phyloP scores from a whole-genome alignment of 2,888 invertebrate species.

The Alloplasta piceator region DNA sequence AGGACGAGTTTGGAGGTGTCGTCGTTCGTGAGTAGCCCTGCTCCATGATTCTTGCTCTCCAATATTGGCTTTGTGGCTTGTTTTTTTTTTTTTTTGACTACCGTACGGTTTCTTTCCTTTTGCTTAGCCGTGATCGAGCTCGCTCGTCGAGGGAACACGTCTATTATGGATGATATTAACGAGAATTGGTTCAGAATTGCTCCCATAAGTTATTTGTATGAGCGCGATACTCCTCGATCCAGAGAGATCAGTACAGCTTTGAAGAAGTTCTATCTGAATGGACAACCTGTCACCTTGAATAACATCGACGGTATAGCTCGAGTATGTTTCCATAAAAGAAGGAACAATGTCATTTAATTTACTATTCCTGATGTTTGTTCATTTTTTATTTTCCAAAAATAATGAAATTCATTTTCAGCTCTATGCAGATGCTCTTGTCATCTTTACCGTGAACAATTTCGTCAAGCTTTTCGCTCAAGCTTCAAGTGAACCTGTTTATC shows the following conservation, averaged over 20 bases:
- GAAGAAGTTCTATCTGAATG: slow-evolving; percentile 83
- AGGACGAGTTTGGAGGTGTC: slow-evolving; percentile 87
- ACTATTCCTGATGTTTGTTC: too few relatives aligned
- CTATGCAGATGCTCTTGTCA: slow-evolving; percentile 86
- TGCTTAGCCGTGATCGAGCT: slow-evolving; percentile 60
- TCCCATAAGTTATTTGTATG: slow-evolving; percentile 87
- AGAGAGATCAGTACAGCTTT: slow-evolving; percentile 84
- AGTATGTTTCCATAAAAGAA: slow-evolving; percentile 69
- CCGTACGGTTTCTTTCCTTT: not conserved
- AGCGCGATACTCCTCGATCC: slow-evolving; percentile 85
- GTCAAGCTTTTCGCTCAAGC: slow-evolving; percentile 86
- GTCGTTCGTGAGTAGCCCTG: slow-evolving; percentile 85
- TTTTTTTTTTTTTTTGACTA: too few relatives aligned
- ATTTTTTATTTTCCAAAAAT: too few relatives aligned
- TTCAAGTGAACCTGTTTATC: slow-evolving; percentile 84
- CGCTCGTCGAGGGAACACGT: slow-evolving; percentile 82
- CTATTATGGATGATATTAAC: slow-evolving; percentile 85
- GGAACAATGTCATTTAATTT: too few relatives aligned
- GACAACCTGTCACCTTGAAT: slow-evolving; percentile 80
- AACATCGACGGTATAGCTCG: slow-evolving; percentile 81
- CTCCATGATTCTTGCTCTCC: not conserved
- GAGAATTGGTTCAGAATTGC: slow-evolving; percentile 86
- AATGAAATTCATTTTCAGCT: slow-evolving; percentile 67
- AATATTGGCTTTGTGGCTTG: too few relatives aligned
- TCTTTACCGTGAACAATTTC: slow-evolving; percentile 86